phyloP scores from a whole-genome alignment of 2,113 vertebrate genomes.

The Phainopepla nitens region DNA sequence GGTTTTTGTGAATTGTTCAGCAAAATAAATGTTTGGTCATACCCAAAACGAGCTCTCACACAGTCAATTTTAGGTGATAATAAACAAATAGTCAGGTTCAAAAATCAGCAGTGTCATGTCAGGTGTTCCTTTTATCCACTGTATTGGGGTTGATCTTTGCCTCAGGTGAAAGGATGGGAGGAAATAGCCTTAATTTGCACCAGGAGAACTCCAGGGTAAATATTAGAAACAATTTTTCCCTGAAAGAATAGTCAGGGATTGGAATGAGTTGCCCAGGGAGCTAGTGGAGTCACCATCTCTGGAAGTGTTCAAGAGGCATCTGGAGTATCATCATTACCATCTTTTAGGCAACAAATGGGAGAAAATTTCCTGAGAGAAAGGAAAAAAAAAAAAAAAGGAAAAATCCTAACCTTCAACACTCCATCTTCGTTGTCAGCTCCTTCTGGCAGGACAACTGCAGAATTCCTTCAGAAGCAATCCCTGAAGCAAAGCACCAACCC shows the following conservation, averaged over 20 bases:
- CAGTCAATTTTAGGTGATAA: not conserved
- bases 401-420: not conserved
- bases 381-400: not conserved
- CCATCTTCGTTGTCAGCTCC: not conserved
- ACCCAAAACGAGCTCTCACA: not conserved
- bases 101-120: not conserved
- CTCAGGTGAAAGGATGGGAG: not conserved
- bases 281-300: not conserved
- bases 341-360: not conserved
- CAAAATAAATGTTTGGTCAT: not conserved
- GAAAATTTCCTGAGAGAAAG: not conserved
- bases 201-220: not conserved
- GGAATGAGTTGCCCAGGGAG: not conserved
- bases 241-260: not conserved
- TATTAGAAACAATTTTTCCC: not conserved
- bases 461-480: not conserved
- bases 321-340: fast-evolving
- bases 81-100: not conserved
- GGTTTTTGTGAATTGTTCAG: not conserved
- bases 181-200: not conserved
- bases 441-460: not conserved
- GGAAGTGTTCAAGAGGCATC: not conserved
- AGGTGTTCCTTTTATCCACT: not conserved
- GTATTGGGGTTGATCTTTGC: too few relatives aligned
- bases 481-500: not conserved